These are phyloP conservation scores for Olivierus martensii DNA, from an alignment of 1,140 invertebrate species.

Conservation along the genomic window DNA sequence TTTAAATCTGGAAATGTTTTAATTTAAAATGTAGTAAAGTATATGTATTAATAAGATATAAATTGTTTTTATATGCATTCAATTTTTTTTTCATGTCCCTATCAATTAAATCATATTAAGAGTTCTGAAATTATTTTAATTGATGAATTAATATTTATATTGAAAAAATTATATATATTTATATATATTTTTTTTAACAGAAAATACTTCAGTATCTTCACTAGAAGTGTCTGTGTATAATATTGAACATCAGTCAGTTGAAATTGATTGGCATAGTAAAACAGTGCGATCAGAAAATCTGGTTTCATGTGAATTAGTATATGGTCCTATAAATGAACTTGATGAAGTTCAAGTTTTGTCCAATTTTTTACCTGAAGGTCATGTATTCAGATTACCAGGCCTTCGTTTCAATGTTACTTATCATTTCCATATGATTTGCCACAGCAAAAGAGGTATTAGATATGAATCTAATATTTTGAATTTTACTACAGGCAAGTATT, in stretches of 20 bases:
- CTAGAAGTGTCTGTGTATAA: conserved; percentile 17
- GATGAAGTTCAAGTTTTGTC: conserved; percentile 15
- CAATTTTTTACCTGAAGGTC: conserved; percentile 7
- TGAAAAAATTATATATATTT: too few relatives aligned
- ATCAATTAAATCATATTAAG: too few relatives aligned
- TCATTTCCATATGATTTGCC: conserved; percentile 20
- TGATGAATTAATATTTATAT: too few relatives aligned
- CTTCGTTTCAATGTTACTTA: conserved; percentile 19
- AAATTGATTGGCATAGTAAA: conserved; percentile 18
- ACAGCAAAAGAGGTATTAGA: conserved; percentile 9
- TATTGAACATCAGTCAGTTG: conserved; percentile 9
- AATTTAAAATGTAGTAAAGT: too few relatives aligned
- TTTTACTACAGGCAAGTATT: conserved; percentile 19
- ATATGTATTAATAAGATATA: too few relatives aligned
- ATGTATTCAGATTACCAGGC: conserved; percentile 10
- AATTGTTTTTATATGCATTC: too few relatives aligned
- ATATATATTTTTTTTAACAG: too few relatives aligned
- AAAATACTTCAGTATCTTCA: conserved; percentile 19
- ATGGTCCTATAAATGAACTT: conserved; percentile 13
- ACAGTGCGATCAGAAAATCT: not conserved
- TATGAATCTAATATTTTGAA: conserved; percentile 17
- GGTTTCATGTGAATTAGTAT: conserved; percentile 14
- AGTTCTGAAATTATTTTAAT: too few relatives aligned
- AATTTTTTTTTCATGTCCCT: too few relatives aligned
- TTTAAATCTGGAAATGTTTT: too few relatives aligned